A percentile compares a stretch with the other conserved stretches of the same genome.
Evolutionary conservation across 2,797 vertebrate species (phyloP).

Genomic region (Pangasius larnaudii): DNA sequence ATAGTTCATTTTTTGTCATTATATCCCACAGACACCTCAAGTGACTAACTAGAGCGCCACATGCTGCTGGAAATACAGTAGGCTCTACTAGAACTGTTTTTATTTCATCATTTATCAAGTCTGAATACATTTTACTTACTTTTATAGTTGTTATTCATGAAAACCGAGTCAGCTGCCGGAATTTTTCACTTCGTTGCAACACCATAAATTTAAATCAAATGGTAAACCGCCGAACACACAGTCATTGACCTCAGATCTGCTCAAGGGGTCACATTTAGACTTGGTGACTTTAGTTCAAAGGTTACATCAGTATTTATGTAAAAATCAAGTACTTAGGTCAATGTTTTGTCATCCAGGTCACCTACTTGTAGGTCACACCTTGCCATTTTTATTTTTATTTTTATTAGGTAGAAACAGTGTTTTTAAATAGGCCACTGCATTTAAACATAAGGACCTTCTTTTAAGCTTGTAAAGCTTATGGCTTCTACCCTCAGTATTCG

Average conservation of each 20-base stretch:
- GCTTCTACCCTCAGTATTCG: neutral
- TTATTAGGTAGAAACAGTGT: too few species aligned
- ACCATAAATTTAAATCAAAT: neutral
- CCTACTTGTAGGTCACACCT: too few species aligned
- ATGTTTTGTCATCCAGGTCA: neutral
- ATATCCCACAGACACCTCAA: conserved; percentile 41
- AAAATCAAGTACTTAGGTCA: neutral
- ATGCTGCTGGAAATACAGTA: conserved; percentile 33
- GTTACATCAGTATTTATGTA: neutral
- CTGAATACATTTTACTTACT: neutral
- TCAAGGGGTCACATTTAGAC: neutral
- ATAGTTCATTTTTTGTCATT: conserved; percentile 44
- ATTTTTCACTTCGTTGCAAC: conserved; percentile 6
- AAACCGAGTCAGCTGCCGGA: conserved; percentile 13
- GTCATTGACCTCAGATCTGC: neutral
- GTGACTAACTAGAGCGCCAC: conserved; percentile 18
- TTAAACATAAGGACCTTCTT: neutral
- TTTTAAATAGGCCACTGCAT: neutral
- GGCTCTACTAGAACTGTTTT: neutral
- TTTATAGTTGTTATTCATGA: conserved; percentile 21
- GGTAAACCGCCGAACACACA: neutral
- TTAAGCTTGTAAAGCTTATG: neutral
- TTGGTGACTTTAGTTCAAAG: neutral
- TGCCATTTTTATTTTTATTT: neutral
- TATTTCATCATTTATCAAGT: conserved; percentile 19